Percentiles rank a stretch among this genome's conserved stretches.
Evolutionary conservation across 1,140 invertebrate species (phyloP).

Genomic region (Heliothis virescens): DNA sequence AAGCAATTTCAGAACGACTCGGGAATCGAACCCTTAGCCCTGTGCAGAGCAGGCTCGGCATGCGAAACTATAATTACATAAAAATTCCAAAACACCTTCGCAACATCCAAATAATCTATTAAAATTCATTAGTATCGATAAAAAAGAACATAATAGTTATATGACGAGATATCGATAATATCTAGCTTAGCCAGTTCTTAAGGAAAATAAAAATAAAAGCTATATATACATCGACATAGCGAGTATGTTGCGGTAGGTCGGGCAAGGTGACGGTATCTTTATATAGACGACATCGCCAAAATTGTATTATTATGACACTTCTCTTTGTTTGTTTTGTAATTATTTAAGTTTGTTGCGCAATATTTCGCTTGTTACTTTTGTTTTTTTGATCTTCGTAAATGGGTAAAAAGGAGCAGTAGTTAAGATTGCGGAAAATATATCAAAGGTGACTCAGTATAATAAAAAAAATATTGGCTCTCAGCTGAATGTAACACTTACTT

Average conservation of each 20-base stretch:
- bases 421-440: too few species aligned
- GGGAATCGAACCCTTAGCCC: too few species aligned
- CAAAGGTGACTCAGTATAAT: too few species aligned
- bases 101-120: neutral
- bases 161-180: neutral
- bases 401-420: too few species aligned
- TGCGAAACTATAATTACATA: too few species aligned
- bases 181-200: neutral
- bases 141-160: too few species aligned
- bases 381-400: too few species aligned
- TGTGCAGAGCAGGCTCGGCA: too few species aligned
- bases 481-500: too few species aligned
- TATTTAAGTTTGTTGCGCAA: neutral
- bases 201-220: conserved; percentile 5
- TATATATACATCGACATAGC: neutral
- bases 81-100: too few species aligned
- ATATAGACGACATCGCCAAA: neutral
- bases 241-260: conserved; percentile 32
- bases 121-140: neutral
- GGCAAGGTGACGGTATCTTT: conserved; percentile 4
- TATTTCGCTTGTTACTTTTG: neutral
- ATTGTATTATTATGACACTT: neutral
- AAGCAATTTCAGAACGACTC: too few species aligned
- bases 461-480: too few species aligned
- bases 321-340: neutral